phyloP scores from a whole-genome alignment of 1,140 invertebrate genomes.

The Cyrtorhinus lividipennis region DNA sequence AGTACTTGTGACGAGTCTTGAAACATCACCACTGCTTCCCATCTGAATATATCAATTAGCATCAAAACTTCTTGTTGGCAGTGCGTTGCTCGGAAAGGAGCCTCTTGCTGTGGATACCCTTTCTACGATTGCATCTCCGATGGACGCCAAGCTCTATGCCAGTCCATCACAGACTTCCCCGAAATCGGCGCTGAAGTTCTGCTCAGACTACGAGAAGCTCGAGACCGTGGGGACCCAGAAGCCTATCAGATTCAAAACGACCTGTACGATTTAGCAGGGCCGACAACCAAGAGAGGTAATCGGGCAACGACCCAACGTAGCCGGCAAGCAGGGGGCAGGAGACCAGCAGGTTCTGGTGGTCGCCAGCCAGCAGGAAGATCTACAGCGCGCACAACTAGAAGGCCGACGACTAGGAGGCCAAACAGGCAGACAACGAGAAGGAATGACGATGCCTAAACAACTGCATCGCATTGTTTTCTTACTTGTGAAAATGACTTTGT shows the following conservation, averaged over 20 bases:
- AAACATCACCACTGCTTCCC: too few species aligned
- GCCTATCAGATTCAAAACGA: background rate
- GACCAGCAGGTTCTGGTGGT: background rate
- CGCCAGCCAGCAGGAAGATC: background rate
- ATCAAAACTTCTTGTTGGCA: too few species aligned
- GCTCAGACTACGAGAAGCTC: background rate
- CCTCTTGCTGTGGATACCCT: background rate
- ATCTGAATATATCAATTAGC: too few species aligned
- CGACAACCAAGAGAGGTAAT: background rate
- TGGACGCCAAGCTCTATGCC: background rate
- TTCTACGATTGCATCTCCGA: background rate
- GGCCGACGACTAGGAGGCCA: background rate
- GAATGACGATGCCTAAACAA: too few species aligned
- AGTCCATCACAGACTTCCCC: background rate
- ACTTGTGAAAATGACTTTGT: too few species aligned
- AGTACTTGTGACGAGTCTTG: too few species aligned
- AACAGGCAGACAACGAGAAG: too few species aligned
- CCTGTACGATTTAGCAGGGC: background rate
- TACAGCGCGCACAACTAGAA: background rate
- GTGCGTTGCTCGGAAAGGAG: background rate
- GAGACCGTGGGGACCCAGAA: background rate
- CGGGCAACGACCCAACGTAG: background rate
- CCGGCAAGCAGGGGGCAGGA: background rate
- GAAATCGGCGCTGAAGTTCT: background rate
- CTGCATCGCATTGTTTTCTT: too few species aligned